phyloP scores from a whole-genome alignment of 2,888 invertebrate genomes.

The Rhagophthalmus giganteus region DNA sequence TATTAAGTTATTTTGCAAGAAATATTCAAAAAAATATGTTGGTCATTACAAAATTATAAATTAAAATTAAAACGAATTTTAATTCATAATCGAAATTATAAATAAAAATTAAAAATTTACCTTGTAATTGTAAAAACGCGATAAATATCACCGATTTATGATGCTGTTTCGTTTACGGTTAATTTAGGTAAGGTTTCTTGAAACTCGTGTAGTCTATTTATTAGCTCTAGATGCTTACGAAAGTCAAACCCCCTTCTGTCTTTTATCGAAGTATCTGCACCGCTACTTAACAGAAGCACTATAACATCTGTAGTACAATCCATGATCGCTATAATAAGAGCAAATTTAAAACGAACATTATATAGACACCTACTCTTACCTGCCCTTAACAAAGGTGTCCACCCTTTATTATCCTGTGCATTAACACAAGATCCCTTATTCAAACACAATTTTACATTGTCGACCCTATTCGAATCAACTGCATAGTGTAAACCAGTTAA shows the following conservation, averaged over 20 bases:
- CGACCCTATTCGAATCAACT: conserved; percentile 57
- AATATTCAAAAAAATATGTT: too few relatives aligned
- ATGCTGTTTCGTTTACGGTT: too few relatives aligned
- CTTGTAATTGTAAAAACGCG: neutral
- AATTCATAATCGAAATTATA: too few relatives aligned
- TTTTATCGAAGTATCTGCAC: conserved; percentile 50
- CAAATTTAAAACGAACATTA: too few relatives aligned
- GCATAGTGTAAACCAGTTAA: conserved; percentile 61
- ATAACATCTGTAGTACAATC: conserved; percentile 54
- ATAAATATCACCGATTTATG: too few relatives aligned
- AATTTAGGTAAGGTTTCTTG: too few relatives aligned
- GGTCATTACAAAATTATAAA: too few relatives aligned
- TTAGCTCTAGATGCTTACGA: conserved; percentile 36
- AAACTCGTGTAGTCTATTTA: neutral
- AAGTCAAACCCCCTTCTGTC: conserved; percentile 46
- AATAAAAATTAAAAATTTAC: too few relatives aligned
- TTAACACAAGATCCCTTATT: conserved; percentile 51
- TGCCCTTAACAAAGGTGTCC: conserved; percentile 62
- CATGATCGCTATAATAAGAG: conserved; percentile 56
- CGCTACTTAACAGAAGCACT: conserved; percentile 54
- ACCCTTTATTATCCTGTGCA: conserved; percentile 56
- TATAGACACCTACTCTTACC: too few relatives aligned
- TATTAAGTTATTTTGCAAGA: too few relatives aligned
- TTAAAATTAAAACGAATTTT: too few relatives aligned
- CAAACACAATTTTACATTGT: conserved; percentile 50